A percentile compares a stretch with the other conserved stretches of the same genome.
Evolutionary conservation across 2,797 vertebrate genomes (phyloP).

Genomic region (Nothura maculosa): DNA sequence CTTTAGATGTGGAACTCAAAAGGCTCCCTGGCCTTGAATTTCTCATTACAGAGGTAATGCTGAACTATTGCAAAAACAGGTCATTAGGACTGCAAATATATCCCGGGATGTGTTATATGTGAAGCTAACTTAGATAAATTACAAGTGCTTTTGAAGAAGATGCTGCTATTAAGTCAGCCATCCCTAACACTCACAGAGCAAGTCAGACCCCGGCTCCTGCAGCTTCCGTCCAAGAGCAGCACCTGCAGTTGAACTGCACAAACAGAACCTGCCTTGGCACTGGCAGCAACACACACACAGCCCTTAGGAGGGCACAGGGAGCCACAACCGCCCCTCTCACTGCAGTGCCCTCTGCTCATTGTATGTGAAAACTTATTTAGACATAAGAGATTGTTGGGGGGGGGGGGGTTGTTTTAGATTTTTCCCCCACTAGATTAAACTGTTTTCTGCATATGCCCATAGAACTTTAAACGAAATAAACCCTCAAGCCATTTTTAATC

Average conservation of each 20-base stretch:
- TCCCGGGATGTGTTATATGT: no score
- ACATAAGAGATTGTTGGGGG: background rate
- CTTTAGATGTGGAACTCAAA: background rate
- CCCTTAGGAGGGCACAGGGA: fast-evolving
- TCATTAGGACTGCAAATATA: background rate
- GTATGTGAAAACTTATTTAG: background rate
- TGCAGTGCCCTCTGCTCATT: background rate
- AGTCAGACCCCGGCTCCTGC: background rate
- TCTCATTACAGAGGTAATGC: background rate
- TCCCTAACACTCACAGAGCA: background rate
- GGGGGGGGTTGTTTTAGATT: background rate
- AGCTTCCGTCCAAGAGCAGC: background rate
- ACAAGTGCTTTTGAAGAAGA: background rate
- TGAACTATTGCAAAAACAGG: background rate
- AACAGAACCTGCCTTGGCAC: background rate
- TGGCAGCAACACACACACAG: background rate
- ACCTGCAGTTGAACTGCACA: background rate
- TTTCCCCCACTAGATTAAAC: background rate
- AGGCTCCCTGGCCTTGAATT: background rate
- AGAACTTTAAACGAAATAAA: constrained; percentile 31
- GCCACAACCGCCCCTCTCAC: background rate
- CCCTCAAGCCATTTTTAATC: constrained; percentile 10
- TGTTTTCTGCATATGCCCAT: background rate
- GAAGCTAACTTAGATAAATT: background rate
- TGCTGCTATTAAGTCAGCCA: background rate